phyloP scores from a whole-genome alignment of 2,888 invertebrate species.

The Andrena haemorrhoa region DNA sequence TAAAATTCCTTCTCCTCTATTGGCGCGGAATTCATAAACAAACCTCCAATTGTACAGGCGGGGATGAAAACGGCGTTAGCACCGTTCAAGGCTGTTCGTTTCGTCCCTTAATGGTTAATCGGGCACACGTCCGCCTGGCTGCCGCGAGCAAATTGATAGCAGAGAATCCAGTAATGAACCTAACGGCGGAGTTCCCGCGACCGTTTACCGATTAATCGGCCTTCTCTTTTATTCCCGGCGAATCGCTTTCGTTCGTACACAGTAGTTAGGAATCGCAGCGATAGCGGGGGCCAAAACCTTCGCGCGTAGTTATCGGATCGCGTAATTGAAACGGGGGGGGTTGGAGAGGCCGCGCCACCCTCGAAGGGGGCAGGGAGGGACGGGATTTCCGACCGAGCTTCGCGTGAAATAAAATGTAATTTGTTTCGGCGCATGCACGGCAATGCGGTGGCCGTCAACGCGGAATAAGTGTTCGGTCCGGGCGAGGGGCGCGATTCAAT shows the following conservation, averaged over 20 bases:
- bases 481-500: constrained; percentile 48
- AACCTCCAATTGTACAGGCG: too few relatives aligned
- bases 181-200: not conserved
- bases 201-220: constrained; percentile 10
- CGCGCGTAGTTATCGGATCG: constrained; percentile 6
- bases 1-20: too few relatives aligned
- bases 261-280: not conserved
- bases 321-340: constrained; percentile 27
- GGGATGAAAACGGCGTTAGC: too few relatives aligned
- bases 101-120: too few relatives aligned
- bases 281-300: not conserved
- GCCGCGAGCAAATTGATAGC: not conserved
- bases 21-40: too few relatives aligned
- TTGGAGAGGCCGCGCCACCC: constrained; percentile 3
- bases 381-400: constrained; percentile 11
- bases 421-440: constrained; percentile 34
- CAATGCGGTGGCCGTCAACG: constrained; percentile 19
- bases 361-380: not conserved
- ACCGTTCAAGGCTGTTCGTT: too few relatives aligned
- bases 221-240: not conserved
- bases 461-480: constrained; percentile 38
- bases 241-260: not conserved
- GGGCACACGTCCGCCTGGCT: too few relatives aligned
- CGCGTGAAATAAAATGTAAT: constrained; percentile 51
- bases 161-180: not conserved